These are phyloP conservation scores for Amazona guildingii DNA, from an alignment of 2,113 vertebrate genomes.

Conservation along the genomic window DNA sequence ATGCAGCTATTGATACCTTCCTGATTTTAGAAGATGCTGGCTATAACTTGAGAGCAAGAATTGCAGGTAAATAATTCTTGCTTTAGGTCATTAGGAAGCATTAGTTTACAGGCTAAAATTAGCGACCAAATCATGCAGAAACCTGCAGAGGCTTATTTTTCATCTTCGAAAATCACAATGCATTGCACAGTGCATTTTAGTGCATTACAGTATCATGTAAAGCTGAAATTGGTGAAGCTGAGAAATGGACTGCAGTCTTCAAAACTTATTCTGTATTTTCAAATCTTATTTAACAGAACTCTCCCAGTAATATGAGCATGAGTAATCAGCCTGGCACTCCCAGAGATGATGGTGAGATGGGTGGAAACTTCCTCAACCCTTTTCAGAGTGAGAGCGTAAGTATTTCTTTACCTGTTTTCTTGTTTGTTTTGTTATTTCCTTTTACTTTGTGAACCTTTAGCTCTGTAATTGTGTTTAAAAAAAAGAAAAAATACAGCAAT, in stretches of 20 bases:
- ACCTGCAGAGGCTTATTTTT: background rate
- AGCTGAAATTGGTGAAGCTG: background rate
- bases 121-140: background rate
- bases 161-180: background rate
- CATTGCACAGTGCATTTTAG: background rate
- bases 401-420: slow-evolving; percentile 26
- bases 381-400: slow-evolving; percentile 96
- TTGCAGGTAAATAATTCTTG: background rate
- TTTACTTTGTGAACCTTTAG: background rate
- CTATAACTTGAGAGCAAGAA: background rate
- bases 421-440: background rate
- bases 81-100: background rate
- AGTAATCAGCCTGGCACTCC: slow-evolving; percentile 98
- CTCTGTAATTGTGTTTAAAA: background rate
- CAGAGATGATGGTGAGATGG: slow-evolving; percentile 96
- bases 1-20: background rate
- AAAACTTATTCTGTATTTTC: slow-evolving; percentile 27
- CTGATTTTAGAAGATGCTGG: background rate
- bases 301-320: slow-evolving; percentile 97
- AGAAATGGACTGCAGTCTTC: background rate
- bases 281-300: slow-evolving; percentile 83
- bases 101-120: background rate
- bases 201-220: background rate
- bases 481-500: background rate
- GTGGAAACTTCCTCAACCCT: slow-evolving; percentile 97